A percentile compares a stretch with the other conserved stretches of the same genome.
These are phyloP conservation scores for Oreochromis mossambicus DNA, from an alignment of 2,797 vertebrate genomes.

Conservation along the genomic window DNA sequence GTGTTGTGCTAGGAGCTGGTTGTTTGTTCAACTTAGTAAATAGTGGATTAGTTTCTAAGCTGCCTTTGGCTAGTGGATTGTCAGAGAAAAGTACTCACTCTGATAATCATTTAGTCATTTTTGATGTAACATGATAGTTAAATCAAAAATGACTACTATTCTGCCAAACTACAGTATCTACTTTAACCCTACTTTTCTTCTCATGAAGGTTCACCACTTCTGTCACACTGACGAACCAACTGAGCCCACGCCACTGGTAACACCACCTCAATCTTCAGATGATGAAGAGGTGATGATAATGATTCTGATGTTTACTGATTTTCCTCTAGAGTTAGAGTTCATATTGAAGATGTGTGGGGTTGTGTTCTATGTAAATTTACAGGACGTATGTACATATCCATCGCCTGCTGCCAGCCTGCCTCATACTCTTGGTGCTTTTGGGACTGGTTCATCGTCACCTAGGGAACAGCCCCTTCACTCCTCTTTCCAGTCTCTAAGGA, in stretches of 20 bases:
- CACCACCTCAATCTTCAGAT: constrained; percentile 78
- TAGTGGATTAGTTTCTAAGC: background rate
- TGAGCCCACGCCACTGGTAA: constrained; percentile 63
- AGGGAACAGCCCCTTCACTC: constrained; percentile 81
- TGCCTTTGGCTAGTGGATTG: background rate
- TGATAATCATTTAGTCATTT: background rate
- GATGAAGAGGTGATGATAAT: constrained; percentile 77
- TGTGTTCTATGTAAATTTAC: background rate
- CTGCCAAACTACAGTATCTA: background rate
- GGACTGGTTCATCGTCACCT: constrained; percentile 34
- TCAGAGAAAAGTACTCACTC: background rate
- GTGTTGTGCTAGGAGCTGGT: background rate
- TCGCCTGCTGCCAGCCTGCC: constrained; percentile 53
- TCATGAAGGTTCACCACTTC: constrained; percentile 75
- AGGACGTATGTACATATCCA: constrained; percentile 41
- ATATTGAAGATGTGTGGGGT: background rate
- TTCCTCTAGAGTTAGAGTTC: background rate
- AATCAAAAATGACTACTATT: background rate
- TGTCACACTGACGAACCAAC: constrained; percentile 72
- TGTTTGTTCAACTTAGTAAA: background rate
- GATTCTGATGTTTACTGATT: background rate
- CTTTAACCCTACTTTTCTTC: background rate
- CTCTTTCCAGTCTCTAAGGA: constrained; percentile 77
- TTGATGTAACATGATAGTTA: background rate
- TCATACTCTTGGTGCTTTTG: constrained; percentile 45